Percentiles rank a stretch among this genome's conserved stretches.
Conservation (phyloP, 2,888 invertebrate genomes). For the Papilio gigon region DNA sequence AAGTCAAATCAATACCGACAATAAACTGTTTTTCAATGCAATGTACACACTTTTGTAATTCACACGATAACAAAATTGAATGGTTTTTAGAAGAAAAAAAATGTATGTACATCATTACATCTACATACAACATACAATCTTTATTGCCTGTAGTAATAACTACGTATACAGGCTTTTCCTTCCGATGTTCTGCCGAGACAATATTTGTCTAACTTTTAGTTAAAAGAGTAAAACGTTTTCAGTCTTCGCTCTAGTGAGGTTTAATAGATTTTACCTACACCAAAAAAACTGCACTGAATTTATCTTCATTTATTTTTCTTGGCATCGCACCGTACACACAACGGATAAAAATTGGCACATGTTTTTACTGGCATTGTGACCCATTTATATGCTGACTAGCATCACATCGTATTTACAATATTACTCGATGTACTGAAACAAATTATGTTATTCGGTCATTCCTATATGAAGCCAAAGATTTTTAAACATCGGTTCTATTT, state of each 20-base stretch:
- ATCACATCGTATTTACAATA: neutral
- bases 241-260: neutral
- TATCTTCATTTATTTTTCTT: conserved; percentile 22
- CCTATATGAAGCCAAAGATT: neutral
- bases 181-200: neutral
- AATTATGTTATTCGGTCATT: neutral
- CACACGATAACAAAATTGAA: too few relatives aligned
- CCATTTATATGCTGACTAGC: conserved; percentile 23
- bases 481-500: neutral
- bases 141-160: too few relatives aligned
- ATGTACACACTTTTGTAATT: too few relatives aligned
- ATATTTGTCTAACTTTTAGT: neutral
- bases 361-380: conserved; percentile 22
- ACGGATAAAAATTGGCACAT: conserved; percentile 36
- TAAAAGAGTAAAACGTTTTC: neutral
- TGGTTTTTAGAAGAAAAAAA: too few relatives aligned
- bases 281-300: conserved; percentile 19
- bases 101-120: too few relatives aligned
- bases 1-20: too few relatives aligned
- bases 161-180: too few relatives aligned
- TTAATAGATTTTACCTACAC: conserved; percentile 7
- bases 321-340: conserved; percentile 25
- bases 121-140: too few relatives aligned
- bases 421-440: neutral
- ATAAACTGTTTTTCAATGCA: too few relatives aligned